These are phyloP conservation scores for Amazona vittata DNA, from an alignment of 2,113 vertebrate genomes.

Conservation along the genomic window DNA sequence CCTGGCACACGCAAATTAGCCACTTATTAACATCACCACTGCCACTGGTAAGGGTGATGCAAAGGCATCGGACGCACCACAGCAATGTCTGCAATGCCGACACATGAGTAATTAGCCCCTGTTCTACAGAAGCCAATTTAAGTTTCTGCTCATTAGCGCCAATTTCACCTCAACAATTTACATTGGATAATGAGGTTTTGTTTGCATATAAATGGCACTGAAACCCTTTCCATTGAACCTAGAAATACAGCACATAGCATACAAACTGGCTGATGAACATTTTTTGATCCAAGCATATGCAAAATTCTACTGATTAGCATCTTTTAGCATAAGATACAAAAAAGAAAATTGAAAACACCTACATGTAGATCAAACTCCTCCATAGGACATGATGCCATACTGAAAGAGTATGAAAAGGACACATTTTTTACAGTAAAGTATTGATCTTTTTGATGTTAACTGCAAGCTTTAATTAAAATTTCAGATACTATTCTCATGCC, in stretches of 20 bases:
- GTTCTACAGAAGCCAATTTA: not conserved
- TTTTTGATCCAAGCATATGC: not conserved
- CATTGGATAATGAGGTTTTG: not conserved
- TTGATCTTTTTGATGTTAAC: not conserved
- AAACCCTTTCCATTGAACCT: not conserved
- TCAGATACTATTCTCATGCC: not conserved
- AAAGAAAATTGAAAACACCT: not conserved
- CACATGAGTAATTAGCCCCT: not conserved
- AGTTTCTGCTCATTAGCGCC: not conserved
- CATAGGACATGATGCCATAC: not conserved
- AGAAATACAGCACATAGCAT: not conserved
- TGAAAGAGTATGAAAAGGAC: not conserved
- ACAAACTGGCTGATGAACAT: not conserved
- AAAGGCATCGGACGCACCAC: not conserved
- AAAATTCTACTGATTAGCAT: not conserved
- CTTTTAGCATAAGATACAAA: not conserved
- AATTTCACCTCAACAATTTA: not conserved
- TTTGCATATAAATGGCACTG: not conserved
- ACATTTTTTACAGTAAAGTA: not conserved
- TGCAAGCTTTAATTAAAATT: slow-evolving; percentile 15
- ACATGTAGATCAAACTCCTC: not conserved
- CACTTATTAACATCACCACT: rapidly evolving
- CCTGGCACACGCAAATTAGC: rapidly evolving
- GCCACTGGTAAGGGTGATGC: not conserved
- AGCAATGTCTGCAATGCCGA: not conserved